A percentile compares a stretch with the other conserved stretches of the same genome.
phyloP scores from a whole-genome alignment of 1,140 invertebrate genomes.

The Drosophila asahinai region DNA sequence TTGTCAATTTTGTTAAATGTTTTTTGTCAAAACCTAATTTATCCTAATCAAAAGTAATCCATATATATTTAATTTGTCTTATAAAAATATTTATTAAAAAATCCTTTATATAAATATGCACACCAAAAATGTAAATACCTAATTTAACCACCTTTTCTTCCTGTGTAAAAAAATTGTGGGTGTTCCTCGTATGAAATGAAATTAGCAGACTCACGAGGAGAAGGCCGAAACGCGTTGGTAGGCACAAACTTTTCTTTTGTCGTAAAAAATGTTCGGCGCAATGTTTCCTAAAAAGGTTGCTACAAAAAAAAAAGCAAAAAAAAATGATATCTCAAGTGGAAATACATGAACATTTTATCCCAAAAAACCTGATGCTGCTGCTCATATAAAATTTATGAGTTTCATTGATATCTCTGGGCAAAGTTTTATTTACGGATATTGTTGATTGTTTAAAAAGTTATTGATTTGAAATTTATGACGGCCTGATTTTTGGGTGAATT shows the following conservation, averaged over 20 bases:
- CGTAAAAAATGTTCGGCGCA: conserved; percentile 30
- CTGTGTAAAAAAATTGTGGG: conserved; percentile 7
- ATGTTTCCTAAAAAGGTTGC: conserved; percentile 33
- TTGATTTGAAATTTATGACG: conserved; percentile 30
- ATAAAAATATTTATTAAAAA: too few species aligned
- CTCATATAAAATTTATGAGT: conserved; percentile 39
- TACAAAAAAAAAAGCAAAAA: not conserved
- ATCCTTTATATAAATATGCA: too few species aligned
- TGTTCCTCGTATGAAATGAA: conserved; percentile 25
- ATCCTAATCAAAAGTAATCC: too few species aligned
- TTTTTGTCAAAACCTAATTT: too few species aligned
- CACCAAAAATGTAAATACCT: too few species aligned
- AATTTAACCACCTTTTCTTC: too few species aligned
- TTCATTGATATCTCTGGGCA: conserved; percentile 6
- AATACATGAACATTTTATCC: conserved; percentile 33
- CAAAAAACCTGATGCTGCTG: conserved; percentile 28
- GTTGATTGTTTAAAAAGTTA: conserved; percentile 19
- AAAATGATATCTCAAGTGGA: conserved; percentile 35
- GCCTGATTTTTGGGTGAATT: conserved; percentile 9
- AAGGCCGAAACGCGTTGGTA: not conserved
- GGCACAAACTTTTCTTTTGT: conserved; percentile 33
- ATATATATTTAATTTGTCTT: too few species aligned
- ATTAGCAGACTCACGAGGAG: conserved; percentile 18
- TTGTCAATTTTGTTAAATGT: too few species aligned
- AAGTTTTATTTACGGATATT: conserved; percentile 21